These are phyloP conservation scores for Sipha maydis DNA, from an alignment of 2,888 invertebrate species.

Conservation along the genomic window DNA sequence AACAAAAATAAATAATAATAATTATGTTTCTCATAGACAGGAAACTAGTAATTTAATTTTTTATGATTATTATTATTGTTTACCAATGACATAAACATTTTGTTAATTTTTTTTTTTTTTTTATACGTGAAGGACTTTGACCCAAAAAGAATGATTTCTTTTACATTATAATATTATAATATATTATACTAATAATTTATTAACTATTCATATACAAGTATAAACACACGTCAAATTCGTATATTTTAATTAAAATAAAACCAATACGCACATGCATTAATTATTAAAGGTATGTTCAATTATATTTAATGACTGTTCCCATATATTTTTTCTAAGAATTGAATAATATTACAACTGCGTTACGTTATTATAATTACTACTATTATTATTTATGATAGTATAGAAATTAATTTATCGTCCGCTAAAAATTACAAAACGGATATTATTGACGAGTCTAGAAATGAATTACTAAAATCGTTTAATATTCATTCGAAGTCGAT, in stretches of 20 bases:
- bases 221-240: not conserved
- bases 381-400: constrained; percentile 12
- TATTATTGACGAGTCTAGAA: not conserved
- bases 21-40: not conserved
- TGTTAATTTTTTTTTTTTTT: not conserved
- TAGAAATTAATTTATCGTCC: constrained; percentile 9
- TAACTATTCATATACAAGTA: not conserved
- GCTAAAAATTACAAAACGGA: not conserved
- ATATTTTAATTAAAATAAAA: constrained; percentile 25
- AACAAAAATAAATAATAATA: not conserved
- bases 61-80: not conserved
- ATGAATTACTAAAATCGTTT: not conserved
- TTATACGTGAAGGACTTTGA: not conserved
- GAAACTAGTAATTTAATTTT: not conserved
- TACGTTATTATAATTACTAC: not conserved
- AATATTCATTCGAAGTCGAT: not conserved
- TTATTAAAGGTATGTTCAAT: constrained; percentile 28
- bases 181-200: not conserved
- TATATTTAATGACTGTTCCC: constrained; percentile 36
- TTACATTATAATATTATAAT: not conserved
- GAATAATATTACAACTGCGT: not conserved
- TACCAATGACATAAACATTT: not conserved
- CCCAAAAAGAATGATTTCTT: not conserved
- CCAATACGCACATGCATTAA: constrained; percentile 5
- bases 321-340: not conserved